Evolutionary conservation across 2,888 invertebrate species (phyloP).

Genomic region (Torymus aiolomorphi): DNA sequence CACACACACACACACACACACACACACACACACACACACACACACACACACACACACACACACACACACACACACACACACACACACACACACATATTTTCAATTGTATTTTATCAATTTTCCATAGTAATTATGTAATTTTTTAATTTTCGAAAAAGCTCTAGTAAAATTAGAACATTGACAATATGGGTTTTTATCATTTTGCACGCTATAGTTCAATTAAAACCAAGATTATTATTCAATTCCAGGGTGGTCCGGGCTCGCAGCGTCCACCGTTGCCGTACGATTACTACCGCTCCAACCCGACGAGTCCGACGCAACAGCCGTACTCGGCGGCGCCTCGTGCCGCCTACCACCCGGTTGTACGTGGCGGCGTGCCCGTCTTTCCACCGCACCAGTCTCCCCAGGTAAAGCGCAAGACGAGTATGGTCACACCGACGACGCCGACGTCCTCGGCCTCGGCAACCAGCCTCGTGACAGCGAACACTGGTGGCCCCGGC

Average conservation of each 20-base stretch:
- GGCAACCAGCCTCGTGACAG: conserved; percentile 74
- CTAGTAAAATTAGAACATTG: too few relatives aligned
- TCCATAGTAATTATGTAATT: too few relatives aligned
- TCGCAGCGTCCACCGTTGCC: conserved; percentile 63
- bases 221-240: background rate
- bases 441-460: conserved; percentile 74
- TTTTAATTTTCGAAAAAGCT: too few relatives aligned
- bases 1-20: too few relatives aligned
- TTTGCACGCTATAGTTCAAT: too few relatives aligned
- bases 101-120: too few relatives aligned
- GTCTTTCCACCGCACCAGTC: conserved; percentile 80
- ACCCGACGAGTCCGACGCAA: conserved; percentile 85
- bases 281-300: conserved; percentile 81
- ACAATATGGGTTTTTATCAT: too few relatives aligned
- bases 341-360: conserved; percentile 79
- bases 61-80: too few relatives aligned
- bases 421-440: conserved; percentile 72
- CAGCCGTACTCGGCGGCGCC: conserved; percentile 74
- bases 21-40: too few relatives aligned
- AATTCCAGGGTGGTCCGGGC: conserved; percentile 43
- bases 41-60: too few relatives aligned
- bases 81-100: too few relatives aligned
- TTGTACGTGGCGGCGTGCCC: conserved; percentile 82
- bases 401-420: conserved; percentile 70
- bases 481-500: conserved; percentile 78